Base-by-base conservation (phyloP, 2,797 vertebrate species). In the Sebastes vulpes region DNA sequence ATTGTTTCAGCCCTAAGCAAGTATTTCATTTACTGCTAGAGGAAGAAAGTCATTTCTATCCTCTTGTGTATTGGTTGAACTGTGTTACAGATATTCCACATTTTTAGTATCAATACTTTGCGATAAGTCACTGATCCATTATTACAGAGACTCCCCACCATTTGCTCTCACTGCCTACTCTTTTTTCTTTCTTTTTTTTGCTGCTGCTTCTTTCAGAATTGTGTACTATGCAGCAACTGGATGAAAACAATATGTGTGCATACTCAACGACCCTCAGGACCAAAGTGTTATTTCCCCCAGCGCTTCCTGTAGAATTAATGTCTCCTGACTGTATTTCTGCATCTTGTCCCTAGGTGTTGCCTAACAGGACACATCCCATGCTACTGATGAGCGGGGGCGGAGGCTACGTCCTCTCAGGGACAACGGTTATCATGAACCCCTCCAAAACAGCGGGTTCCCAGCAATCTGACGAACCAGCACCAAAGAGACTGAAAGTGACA, bases 321-420 rank as follows among this genome's bases (percentile, higher is more conserved):
- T 72, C 50, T 87, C 60, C 57, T 85, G 75, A 89, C 84, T 81
- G 32, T 35, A 1, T 71, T 54, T 69, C 38, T 81, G 28, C 64
- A 18, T 28, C 4, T 20, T 21, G 20, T 64, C 88, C 38, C 38
- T 28, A 99, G 99, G 97, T 99, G 76, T 92, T 99, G 90, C 97
- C 98, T 4, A 97, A 99, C 92, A 96, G 99, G 92, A 99, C 98
- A 56, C 99, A 99, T 91, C 99, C 99, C 4, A 90, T 97, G 87
- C 94, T 99, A 61, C 95, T 97, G 74, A 99, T 99, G 97, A 99
- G 98, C 0, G 97, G 98, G 10, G 97, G 97, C 0, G 98, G 98
- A 11, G 99, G 99, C 2, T 99, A 98, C 93, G 89, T 99, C 56
- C 96, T 99, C 5, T 97, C 98, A 4, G 99, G 99, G 38, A 98